Evolutionary conservation across 2,888 invertebrate genomes (phyloP).

Genomic region (Andricus curvator): DNA sequence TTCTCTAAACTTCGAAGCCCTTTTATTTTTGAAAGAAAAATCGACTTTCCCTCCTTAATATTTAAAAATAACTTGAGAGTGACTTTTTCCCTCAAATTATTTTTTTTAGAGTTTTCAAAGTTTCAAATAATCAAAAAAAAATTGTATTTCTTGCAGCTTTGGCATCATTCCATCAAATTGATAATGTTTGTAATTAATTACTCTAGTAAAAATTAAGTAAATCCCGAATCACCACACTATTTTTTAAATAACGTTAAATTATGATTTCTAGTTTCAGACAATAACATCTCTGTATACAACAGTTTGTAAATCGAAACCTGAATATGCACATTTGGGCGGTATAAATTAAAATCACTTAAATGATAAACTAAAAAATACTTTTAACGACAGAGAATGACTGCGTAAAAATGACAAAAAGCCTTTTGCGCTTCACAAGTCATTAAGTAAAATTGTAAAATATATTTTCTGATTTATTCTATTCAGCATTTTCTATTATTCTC

Average conservation of each 20-base stretch:
- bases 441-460: slow-evolving; percentile 1
- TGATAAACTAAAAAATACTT: background rate
- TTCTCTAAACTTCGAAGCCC: background rate
- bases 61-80: background rate
- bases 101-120: background rate
- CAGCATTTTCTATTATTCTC: background rate
- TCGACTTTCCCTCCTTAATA: background rate
- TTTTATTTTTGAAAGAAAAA: background rate
- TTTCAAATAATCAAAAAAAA: background rate
- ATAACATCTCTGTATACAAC: background rate
- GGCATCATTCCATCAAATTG: background rate
- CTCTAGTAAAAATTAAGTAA: background rate
- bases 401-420: background rate
- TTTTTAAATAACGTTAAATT: background rate
- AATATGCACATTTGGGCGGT: background rate
- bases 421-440: background rate
- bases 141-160: background rate
- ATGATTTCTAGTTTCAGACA: background rate
- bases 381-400: background rate
- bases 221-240: background rate
- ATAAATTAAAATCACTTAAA: background rate
- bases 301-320: background rate
- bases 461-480: background rate
- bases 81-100: background rate
- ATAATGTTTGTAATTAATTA: background rate